A percentile compares a stretch with the other conserved stretches of the same genome.
These are phyloP conservation scores for Leptopilina syphax DNA, from an alignment of 2,888 invertebrate species.

Conservation along the genomic window DNA sequence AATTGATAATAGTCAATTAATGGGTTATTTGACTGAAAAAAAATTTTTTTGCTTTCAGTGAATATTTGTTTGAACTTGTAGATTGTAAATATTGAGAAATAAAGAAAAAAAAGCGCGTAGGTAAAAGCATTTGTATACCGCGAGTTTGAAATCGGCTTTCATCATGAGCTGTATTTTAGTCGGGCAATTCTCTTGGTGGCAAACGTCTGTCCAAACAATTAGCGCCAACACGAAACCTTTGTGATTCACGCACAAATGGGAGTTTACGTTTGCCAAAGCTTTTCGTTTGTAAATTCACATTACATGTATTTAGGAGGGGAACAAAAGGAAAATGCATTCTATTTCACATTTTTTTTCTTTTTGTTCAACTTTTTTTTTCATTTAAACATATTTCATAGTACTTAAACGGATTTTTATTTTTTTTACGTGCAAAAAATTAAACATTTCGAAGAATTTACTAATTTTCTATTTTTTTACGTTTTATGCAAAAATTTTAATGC, in stretches of 20 bases:
- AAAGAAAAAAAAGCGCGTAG: neutral
- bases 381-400: too few relatives aligned
- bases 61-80: neutral
- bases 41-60: too few relatives aligned
- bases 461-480: too few relatives aligned
- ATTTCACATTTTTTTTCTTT: too few relatives aligned
- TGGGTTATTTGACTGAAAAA: too few relatives aligned
- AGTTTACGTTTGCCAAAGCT: conserved; percentile 6
- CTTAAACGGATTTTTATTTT: too few relatives aligned
- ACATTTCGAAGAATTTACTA: too few relatives aligned
- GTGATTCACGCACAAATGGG: conserved; percentile 31
- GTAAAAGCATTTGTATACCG: conserved; percentile 17
- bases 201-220: conserved; percentile 40
- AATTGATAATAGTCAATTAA: too few relatives aligned
- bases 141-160: conserved; percentile 34
- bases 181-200: conserved; percentile 34
- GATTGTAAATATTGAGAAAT: neutral
- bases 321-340: neutral
- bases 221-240: conserved; percentile 22
- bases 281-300: conserved; percentile 25
- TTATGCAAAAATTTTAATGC: too few relatives aligned
- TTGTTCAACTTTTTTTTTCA: too few relatives aligned
- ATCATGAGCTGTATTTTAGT: conserved; percentile 32
- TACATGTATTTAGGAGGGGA: neutral
- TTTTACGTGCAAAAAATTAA: too few relatives aligned